These are phyloP conservation scores for Physocephala rufipes DNA, from an alignment of 2,888 invertebrate genomes.

Conservation along the genomic window DNA sequence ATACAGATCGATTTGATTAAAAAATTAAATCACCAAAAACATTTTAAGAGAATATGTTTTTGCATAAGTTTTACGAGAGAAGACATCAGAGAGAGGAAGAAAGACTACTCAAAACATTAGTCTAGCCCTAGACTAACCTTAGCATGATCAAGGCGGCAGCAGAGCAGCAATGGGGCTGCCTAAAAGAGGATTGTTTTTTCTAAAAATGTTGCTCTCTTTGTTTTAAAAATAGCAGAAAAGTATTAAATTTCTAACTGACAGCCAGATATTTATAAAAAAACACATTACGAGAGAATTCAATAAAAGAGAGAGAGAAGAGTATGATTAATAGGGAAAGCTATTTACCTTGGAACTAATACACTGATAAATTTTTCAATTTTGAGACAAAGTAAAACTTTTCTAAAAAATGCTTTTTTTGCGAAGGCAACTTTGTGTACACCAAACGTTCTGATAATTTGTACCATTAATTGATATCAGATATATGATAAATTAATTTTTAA, in stretches of 20 bases:
- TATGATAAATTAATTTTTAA: too few relatives aligned
- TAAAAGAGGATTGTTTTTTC: slow-evolving; percentile 48
- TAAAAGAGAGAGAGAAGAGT: slow-evolving; percentile 18
- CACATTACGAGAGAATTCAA: slow-evolving; percentile 1
- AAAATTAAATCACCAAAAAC: neutral
- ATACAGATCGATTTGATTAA: too few relatives aligned
- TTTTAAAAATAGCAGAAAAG: slow-evolving; percentile 56
- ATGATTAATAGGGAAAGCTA: slow-evolving; percentile 37
- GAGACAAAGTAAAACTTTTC: too few relatives aligned
- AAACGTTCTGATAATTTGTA: too few relatives aligned
- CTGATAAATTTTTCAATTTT: neutral
- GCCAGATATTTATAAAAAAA: neutral
- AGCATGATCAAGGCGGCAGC: slow-evolving; percentile 28
- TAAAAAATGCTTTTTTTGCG: too few relatives aligned
- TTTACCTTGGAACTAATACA: slow-evolving; percentile 56
- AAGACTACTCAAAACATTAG: neutral
- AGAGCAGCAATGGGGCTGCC: slow-evolving; percentile 34
- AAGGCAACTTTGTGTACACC: too few relatives aligned
- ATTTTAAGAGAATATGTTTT: neutral
- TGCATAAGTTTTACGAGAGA: neutral
- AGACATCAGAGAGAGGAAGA: neutral
- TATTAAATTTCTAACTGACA: slow-evolving; percentile 31
- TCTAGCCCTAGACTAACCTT: neutral
- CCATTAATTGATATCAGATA: too few relatives aligned
- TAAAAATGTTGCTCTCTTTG: neutral